Evolutionary conservation across 2,113 vertebrate species (phyloP).

Genomic region (Corythaixoides concolor): DNA sequence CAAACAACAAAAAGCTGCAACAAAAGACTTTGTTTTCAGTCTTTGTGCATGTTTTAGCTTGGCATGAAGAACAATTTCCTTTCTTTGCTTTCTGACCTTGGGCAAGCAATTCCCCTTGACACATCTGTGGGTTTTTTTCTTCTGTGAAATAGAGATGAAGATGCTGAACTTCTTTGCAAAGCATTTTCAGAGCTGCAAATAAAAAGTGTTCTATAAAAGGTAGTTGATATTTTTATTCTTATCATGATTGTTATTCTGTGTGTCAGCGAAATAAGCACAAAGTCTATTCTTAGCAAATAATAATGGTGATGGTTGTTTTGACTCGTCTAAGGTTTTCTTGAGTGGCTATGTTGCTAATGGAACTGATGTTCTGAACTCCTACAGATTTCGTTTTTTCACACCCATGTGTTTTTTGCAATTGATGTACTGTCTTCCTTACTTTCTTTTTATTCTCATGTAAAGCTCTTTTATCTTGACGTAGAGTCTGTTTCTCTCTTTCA

Average conservation of each 20-base stretch:
- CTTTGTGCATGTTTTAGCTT: not conserved
- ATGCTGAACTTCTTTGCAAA: not conserved
- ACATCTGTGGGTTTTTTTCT: not conserved
- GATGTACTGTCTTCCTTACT: not conserved
- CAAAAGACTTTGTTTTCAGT: not conserved
- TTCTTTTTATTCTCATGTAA: not conserved
- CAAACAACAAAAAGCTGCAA: constrained; percentile 4
- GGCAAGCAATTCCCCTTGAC: not conserved
- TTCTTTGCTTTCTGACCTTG: constrained; percentile 34
- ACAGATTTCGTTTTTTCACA: constrained; percentile 6
- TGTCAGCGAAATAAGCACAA: constrained; percentile 31
- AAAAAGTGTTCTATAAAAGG: not conserved
- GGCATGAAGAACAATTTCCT: not conserved
- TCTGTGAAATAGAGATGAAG: constrained; percentile 16
- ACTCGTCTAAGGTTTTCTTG: constrained; percentile 32
- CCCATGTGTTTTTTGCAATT: not conserved
- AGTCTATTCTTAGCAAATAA: constrained; percentile 53
- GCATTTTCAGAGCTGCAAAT: not conserved
- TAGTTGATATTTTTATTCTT: constrained; percentile 25
- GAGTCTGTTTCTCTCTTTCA: not conserved
- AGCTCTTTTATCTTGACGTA: not conserved
- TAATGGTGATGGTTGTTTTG: constrained; percentile 48
- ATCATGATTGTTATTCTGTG: not conserved
- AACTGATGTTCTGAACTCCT: constrained; percentile 45
- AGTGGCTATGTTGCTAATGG: constrained; percentile 37